Base-by-base conservation (phyloP, 2,888 invertebrate species). In the Stomorhina lunata region DNA sequence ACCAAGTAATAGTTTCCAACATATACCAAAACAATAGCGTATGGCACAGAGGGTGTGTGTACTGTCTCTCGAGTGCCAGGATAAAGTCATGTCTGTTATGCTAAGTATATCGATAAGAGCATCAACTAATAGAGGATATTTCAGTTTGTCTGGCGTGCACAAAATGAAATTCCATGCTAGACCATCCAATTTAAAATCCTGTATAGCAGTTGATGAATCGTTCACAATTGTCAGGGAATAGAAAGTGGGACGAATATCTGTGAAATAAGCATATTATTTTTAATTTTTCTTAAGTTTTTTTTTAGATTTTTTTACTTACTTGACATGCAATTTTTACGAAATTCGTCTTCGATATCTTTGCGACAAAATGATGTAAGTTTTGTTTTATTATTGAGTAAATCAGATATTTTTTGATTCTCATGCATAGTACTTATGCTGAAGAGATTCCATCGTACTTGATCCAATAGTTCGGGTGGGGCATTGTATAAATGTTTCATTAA, bases 401-500 rank as follows among this genome's bases (percentile, higher is more conserved):
- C 93, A 0, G 90, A 86, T 2, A 90, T 86, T 85, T 93, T 93
- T 72, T 93, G 93, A 73, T 93, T 93, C 59, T 92, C 92, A 84
- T 94, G 93, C 57, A 92, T 92, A 53, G 93, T 93, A 86, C 94
- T 92, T 65, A 91, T 87, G 80, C 94, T 94, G 85, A 96, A 95
- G 61, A 96, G 91, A 91, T 96, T 96, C 94, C 95, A 95, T 87
- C 96, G 95, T 85, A 97, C 96, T 93, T 97, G 97, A 90, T 97
- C 96, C 45, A 97, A 92, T 68, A 98, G 92, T 17, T 94, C 94
- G 20, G 96, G 94, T 0, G 98, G 98, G 0, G 98, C 97, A 89
- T 98, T 98, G 88, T 99, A 99, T 43, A 99, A 93, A 92, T 98
- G 97, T 89, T 97, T 96, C 95, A 99, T 96, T 84, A 99, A 94